Evolutionary conservation across 2,888 invertebrate species (phyloP).

Genomic region (Blera fallax): DNA sequence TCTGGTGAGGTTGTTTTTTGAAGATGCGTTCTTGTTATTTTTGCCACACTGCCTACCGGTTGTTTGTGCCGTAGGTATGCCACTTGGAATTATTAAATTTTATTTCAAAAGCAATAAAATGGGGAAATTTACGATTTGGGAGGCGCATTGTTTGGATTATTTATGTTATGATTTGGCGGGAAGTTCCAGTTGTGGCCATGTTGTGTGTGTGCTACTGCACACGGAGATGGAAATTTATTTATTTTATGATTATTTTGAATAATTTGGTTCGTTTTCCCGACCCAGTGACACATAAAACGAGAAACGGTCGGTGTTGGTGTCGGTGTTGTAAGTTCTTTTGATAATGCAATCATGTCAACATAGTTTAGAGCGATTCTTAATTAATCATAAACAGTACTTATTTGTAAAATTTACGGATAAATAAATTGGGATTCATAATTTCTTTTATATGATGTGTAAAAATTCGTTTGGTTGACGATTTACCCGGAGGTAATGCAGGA

Average conservation of each 20-base stretch:
- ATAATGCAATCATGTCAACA: slow-evolving; percentile 57
- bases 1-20: slow-evolving; percentile 17
- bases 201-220: slow-evolving; percentile 1
- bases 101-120: slow-evolving; percentile 61
- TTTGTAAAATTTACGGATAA: slow-evolving; percentile 66
- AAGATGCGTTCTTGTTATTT: slow-evolving; percentile 21
- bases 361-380: slow-evolving; percentile 47
- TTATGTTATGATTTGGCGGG: slow-evolving; percentile 61
- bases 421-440: slow-evolving; percentile 53
- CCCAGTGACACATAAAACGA: slow-evolving; percentile 52
- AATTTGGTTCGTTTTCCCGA: slow-evolving; percentile 31
- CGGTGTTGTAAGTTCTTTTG: slow-evolving; percentile 44
- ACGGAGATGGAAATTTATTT: slow-evolving; percentile 24
- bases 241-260: slow-evolving; percentile 36
- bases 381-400: slow-evolving; percentile 57
- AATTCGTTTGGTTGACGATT: slow-evolving; percentile 8
- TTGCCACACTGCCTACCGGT: neutral
- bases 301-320: neutral
- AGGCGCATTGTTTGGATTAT: slow-evolving; percentile 64
- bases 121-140: slow-evolving; percentile 48
- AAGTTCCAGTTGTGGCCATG: slow-evolving; percentile 59
- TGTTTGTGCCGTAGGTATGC: slow-evolving; percentile 25
- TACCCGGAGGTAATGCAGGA: neutral
- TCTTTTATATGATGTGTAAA: slow-evolving; percentile 18
- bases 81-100: slow-evolving; percentile 52